Evolutionary conservation across 2,113 vertebrate species (phyloP).

Genomic region (Shinisaurus crocodilurus): DNA sequence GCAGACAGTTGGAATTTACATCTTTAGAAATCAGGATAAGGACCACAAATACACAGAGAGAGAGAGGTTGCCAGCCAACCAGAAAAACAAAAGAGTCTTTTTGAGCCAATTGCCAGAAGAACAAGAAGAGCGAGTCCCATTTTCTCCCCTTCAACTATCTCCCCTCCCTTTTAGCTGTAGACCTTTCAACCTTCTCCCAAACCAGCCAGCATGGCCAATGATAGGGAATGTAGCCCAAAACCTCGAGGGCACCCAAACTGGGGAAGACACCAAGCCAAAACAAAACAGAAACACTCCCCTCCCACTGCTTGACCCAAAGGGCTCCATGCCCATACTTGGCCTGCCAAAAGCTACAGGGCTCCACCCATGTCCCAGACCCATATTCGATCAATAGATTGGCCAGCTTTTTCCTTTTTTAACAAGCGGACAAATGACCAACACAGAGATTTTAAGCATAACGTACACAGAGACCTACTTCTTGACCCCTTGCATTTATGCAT

Average conservation of each 20-base stretch:
- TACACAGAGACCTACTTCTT: neutral
- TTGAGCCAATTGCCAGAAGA: no score
- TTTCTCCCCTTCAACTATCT: neutral
- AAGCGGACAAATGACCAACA: neutral
- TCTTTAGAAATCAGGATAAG: neutral
- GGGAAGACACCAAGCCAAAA: no score
- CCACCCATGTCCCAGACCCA: no score
- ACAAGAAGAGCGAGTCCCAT: no score
- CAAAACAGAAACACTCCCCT: no score
- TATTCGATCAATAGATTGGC: neutral
- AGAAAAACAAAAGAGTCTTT: neutral
- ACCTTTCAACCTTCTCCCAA: neutral
- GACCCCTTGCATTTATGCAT: neutral
- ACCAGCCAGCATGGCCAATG: no score
- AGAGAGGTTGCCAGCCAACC: neutral
- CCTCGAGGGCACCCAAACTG: no score
- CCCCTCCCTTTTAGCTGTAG: neutral
- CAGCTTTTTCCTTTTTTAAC: neutral
- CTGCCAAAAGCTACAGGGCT: no score
- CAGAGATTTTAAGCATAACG: neutral
- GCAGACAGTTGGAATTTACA: neutral
- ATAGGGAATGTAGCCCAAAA: neutral
- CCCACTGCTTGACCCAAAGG: neutral
- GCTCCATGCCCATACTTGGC: no score
- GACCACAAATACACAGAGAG: no score